A percentile compares a stretch with the other conserved stretches of the same genome.
Conservation (phyloP, 2,888 invertebrate species). For the Caenorhabditis panamensis region DNA sequence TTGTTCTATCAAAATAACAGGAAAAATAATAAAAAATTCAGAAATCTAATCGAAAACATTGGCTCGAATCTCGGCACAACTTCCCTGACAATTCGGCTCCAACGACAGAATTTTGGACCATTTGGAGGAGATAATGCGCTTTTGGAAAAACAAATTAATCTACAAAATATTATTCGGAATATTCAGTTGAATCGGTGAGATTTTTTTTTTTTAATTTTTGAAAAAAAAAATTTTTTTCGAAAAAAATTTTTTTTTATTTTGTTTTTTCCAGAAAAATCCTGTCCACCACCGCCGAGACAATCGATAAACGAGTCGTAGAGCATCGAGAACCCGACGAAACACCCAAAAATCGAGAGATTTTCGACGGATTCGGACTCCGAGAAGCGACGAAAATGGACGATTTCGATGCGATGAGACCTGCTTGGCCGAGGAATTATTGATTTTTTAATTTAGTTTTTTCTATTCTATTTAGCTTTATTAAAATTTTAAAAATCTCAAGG, state of each 20-base stretch:
- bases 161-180: constrained; percentile 85
- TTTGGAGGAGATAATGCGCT: constrained; percentile 89
- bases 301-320: constrained; percentile 14
- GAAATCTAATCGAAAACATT: constrained; percentile 87
- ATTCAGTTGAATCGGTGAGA: constrained; percentile 68
- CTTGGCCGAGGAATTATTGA: constrained; percentile 70
- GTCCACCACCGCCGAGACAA: not conserved
- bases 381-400: constrained; percentile 55
- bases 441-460: constrained; percentile 31
- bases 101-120: constrained; percentile 84
- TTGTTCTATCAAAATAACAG: no score
- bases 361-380: constrained; percentile 61
- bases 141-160: constrained; percentile 89
- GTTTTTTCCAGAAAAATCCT: constrained; percentile 38
- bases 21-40: no score
- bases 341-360: constrained; percentile 27
- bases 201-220: not conserved
- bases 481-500: not conserved
- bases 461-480: no score
- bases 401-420: constrained; percentile 72
- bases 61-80: constrained; percentile 88
- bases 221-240: not conserved
- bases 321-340: not conserved
- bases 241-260: not conserved
- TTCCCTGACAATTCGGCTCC: constrained; percentile 83